Evolutionary conservation across 2,113 vertebrate genomes (phyloP).

Genomic region (Otolemur garnettii): DNA sequence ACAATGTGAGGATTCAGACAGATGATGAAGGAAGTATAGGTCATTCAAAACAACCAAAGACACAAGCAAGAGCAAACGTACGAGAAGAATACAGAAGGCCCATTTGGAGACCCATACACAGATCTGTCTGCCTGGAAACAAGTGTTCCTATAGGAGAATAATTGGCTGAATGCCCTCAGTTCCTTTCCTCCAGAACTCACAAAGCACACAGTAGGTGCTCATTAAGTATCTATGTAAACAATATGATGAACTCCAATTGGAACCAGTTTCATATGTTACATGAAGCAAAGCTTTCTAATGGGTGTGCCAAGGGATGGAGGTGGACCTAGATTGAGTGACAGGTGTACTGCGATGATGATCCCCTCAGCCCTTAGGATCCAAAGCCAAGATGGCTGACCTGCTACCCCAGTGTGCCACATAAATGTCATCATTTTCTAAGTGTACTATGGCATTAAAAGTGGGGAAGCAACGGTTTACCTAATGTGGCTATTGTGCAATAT

Average conservation of each 20-base stretch:
- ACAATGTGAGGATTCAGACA: conserved; percentile 43
- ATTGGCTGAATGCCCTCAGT: background rate
- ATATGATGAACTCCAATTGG: background rate
- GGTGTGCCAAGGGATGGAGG: background rate
- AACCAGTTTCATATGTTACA: background rate
- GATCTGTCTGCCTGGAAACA: background rate
- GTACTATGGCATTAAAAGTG: background rate
- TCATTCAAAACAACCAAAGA: conserved; percentile 30
- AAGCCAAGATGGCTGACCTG: background rate
- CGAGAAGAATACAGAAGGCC: background rate
- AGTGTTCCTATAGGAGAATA: background rate
- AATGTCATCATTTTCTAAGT: conserved; percentile 41
- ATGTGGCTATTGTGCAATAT: background rate
- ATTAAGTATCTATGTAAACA: background rate
- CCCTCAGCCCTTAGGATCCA: background rate
- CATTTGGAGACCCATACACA: background rate
- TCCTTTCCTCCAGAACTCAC: background rate
- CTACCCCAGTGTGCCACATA: background rate
- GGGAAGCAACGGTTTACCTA: background rate
- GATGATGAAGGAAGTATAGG: background rate
- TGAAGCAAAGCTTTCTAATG: background rate
- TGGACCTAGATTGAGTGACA: background rate
- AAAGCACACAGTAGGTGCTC: background rate
- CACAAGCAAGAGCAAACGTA: background rate
- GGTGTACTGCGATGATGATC: background rate